phyloP scores from a whole-genome alignment of 2,888 invertebrate genomes.

The Rhingia campestris region DNA sequence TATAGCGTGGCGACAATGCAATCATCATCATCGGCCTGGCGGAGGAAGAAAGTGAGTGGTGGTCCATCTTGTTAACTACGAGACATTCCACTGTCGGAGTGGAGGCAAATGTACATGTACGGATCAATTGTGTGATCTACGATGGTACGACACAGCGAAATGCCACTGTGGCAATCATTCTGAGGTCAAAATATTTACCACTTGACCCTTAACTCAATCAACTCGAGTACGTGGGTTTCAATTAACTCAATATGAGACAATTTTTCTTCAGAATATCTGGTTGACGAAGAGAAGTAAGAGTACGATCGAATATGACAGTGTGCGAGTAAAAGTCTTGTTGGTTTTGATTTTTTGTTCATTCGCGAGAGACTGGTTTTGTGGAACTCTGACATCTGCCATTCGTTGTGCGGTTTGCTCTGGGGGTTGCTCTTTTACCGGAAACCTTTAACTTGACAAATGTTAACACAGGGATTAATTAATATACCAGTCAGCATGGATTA shows the following conservation, averaged over 20 bases:
- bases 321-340: constrained; percentile 33
- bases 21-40: constrained; percentile 32
- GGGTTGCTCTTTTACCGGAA: constrained; percentile 35
- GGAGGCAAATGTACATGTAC: constrained; percentile 70
- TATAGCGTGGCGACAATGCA: constrained; percentile 44
- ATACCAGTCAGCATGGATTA: not conserved
- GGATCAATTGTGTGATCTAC: constrained; percentile 72
- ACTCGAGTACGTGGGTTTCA: constrained; percentile 75
- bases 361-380: not conserved
- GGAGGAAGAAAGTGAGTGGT: constrained; percentile 40
- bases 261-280: constrained; percentile 49
- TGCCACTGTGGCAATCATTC: constrained; percentile 75
- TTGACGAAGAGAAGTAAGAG: not conserved
- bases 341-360: constrained; percentile 52
- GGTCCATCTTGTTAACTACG: constrained; percentile 35
- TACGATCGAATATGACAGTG: not conserved
- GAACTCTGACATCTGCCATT: constrained; percentile 64
- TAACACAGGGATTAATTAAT: not conserved
- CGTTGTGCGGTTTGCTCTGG: not conserved
- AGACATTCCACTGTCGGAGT: constrained; percentile 54
- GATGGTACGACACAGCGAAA: constrained; percentile 72
- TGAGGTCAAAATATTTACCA: constrained; percentile 76
- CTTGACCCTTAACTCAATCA: constrained; percentile 76
- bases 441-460: not conserved
- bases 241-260: constrained; percentile 74